Base-by-base conservation (phyloP, 1,140 invertebrate species). In the Aphaenogaster ashmeadi region DNA sequence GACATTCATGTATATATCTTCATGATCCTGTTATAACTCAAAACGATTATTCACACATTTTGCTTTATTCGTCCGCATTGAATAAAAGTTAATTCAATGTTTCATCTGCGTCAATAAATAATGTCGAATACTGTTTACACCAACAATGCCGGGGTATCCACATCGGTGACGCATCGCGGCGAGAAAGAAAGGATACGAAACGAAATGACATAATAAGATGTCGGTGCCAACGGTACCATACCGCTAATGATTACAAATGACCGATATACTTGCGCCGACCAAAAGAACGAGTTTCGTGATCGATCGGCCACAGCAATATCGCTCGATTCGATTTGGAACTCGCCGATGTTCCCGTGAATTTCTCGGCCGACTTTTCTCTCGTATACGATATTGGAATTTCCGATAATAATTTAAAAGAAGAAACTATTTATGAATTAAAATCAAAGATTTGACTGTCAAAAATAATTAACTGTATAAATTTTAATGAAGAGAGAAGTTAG, bases 171-270 rank as follows among this genome's bases (percentile, higher is more conserved):
- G 67, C 60, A 69, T 69, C 36, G 44, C 62, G 21, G 60, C 27
- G 75, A 38, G 56, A 27, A 67, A 90, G 72, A 87, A 84, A 87
- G 79, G 60, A 77, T 67, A 92, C 87, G 86, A 83, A 89, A 67
- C 52, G 87, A 91, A 93, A 91, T 93, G 93, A 92, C 92, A 92
- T 93, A 93, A 93, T 93, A 92, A 93, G 91, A 92, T 91, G 88
- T 87, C 87, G 74, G 66, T 85, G 83, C 71, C 88, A 92, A 93
- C 92, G 89, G 89, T 85, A 92, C 90, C 86, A 91, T 92, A 88
- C 87, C 79, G 87, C 91, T 94, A 94, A 94, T 94, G 93, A 94
- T 94, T 94, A 94, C 90, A 93, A 94, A 94, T 94, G 92, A 89
- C 81, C 84, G 66, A 80, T 86, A 77, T 89, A 83, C 67, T 86